Evolutionary conservation across 2,888 invertebrate genomes (phyloP), one percentile per base, ranked within the genome.

Genomic region (Pyrrhosoma nymphula): DNA sequence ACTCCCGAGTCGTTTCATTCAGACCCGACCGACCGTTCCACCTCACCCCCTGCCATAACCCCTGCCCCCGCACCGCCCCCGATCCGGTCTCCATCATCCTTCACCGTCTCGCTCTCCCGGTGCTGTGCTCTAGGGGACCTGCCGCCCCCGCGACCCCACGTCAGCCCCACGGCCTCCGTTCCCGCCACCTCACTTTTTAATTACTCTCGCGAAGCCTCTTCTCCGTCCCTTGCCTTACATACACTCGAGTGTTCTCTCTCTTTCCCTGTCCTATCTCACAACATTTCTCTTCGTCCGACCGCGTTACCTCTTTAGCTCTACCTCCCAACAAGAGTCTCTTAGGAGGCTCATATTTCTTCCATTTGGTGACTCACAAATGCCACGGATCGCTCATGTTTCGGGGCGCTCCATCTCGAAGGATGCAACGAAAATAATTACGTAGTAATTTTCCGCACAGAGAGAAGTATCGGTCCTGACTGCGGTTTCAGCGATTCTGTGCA

Each of bases 1-100:
- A 35, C 91, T 30, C 55, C 47, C 93, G 93, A 93, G 63, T 69
- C 75, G 39, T 93, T 93, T 93, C 47, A 93, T 93, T 63, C 60
- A 47, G 93, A 93, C 55, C 39, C 30, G 26, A 14, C 69, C n/a
- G n/a, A 20, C 60, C 60, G 20, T 60, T 60, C 20, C 16, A 8
- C 20, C 60, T 60, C 60, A 20, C 47, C 60, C 16, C 20, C 2
- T n/a, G 1, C 69, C 10, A 12, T n/a, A 26, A 69, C 69, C n/a
- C 18, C 30, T 26, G 26, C 82, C 30, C 47, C 75, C 35, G 63
- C 39, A 18, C 8, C 47, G 35, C 47, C 47, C 69, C 93, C 39
- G 18, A 6, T 63, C 47, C 69, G 47, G 69, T 93, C 93, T n/a
- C 69, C 93, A 93, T 47, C 69, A 93, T 93, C 75, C 63, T 93